Evolutionary conservation across 2,113 vertebrate species (phyloP), one percentile per base, ranked within the genome.

Genomic region (Motacilla tschutschensis): DNA sequence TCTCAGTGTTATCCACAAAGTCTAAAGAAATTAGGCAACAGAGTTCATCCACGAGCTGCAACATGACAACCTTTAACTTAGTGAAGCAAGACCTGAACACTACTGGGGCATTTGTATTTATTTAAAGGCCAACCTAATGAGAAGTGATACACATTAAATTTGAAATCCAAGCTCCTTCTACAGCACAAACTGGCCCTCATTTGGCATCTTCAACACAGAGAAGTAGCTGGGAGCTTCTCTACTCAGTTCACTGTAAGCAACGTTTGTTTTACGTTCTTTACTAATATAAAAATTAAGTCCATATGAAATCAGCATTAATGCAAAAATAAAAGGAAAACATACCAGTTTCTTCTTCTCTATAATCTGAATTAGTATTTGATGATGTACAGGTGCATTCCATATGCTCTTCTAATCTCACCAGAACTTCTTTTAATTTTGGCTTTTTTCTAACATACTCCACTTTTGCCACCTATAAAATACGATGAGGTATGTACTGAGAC

Each of bases 351-450:
- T 98, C 97, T 93, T 99, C 98, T 69, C 98, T 97, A 95, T 97
- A 97, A 95, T 98, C 99, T 84, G 96, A 97, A 95, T 96, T 97
- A 78, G 97, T 98, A 96, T 98, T 97, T 79, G 98, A 97, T 63
- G 97, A 96, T 25, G 97, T 96, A 92, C 99, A 99, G 69, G 97
- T 96, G 82, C 99, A 99, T 96, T 99, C 99, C 98, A 99, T 96
- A 95, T 99, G 99, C 95, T 99, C 99, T 97, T 99, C 99, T 97
- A 99, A 97, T 96, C 98, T 96, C 95, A 99, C 98, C 94, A 99
- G 98, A 91, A 99, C 99, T 96, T 99, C 99, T 97, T 98, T 99
- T 96, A 99, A 98, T 96, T 98, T 99, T 77, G 98, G 98, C 96
- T 96, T 99, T 97, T 98, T 98, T 94, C 97, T 98, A 96, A 99